phyloP scores from a whole-genome alignment of 92 coral and sea anemone species.

The Blastomussa wellsi region DNA sequence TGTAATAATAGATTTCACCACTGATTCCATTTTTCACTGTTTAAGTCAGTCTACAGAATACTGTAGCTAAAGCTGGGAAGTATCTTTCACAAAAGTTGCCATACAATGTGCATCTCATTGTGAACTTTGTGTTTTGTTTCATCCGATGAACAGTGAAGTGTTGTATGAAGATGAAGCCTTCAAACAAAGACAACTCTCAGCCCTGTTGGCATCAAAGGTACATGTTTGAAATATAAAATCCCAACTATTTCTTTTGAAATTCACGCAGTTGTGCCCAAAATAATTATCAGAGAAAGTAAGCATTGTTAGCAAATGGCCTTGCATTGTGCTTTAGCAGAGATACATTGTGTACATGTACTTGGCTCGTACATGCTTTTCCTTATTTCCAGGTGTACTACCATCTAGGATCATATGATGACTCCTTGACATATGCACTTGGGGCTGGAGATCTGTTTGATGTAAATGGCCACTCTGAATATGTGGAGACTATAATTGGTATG shows the following conservation, averaged over 20 bases:
- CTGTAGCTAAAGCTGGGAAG: background rate
- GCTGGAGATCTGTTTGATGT: slow-evolving; percentile 98
- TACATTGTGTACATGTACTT: background rate
- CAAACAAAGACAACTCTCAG: slow-evolving; percentile 92
- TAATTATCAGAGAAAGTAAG: no score
- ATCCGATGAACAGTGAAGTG: slow-evolving; percentile 71
- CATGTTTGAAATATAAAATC: background rate
- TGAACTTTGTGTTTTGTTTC: background rate
- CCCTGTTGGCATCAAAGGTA: slow-evolving; percentile 96
- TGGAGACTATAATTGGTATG: slow-evolving; percentile 93
- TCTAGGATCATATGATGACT: slow-evolving; percentile 95
- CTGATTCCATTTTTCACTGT: no score
- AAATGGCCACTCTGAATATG: slow-evolving; percentile 98
- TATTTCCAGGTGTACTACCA: slow-evolving; percentile 82
- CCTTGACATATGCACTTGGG: slow-evolving; percentile 89
- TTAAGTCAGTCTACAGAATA: no score
- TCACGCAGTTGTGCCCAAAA: background rate
- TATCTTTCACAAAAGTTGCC: background rate
- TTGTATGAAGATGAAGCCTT: slow-evolving; percentile 94
- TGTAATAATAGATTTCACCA: background rate
- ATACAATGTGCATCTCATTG: background rate
- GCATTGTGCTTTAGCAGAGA: background rate
- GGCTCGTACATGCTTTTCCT: background rate
- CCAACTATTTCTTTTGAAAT: no score
- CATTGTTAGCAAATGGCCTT: background rate